phyloP scores from a whole-genome alignment of 2,888 invertebrate species.

The Drosophila percnosoma region DNA sequence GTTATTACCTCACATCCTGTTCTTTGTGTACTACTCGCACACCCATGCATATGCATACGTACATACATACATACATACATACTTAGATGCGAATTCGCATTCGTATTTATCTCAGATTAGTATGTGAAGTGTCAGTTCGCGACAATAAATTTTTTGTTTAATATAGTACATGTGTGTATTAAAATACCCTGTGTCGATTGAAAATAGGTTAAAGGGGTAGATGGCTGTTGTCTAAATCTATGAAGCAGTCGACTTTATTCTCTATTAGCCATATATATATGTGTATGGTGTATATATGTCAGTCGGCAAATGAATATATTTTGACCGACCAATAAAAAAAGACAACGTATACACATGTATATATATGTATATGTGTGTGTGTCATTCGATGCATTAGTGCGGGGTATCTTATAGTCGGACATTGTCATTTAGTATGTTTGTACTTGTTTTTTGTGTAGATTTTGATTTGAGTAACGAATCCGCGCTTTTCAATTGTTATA shows the following conservation, averaged over 20 bases:
- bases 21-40: constrained; percentile 48
- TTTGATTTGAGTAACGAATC: constrained; percentile 58
- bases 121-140: constrained; percentile 3
- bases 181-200: constrained; percentile 7
- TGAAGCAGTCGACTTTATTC: neutral
- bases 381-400: neutral
- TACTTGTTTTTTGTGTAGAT: constrained; percentile 53
- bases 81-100: constrained; percentile 7
- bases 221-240: neutral
- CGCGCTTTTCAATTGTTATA: constrained; percentile 79
- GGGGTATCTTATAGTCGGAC: neutral
- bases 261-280: neutral
- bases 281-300: neutral
- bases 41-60: neutral
- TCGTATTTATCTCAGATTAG: constrained; percentile 22
- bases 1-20: constrained; percentile 60
- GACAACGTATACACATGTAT: neutral
- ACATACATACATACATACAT: neutral
- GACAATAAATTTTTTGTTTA: constrained; percentile 23
- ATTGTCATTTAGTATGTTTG: neutral
- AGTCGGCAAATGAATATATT: neutral
- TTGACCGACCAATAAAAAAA: neutral
- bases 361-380: neutral
- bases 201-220: neutral
- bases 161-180: constrained; percentile 17